Conservation (phyloP, 2,113 vertebrate species). For the Stomatorhinus ivindoensis region DNA sequence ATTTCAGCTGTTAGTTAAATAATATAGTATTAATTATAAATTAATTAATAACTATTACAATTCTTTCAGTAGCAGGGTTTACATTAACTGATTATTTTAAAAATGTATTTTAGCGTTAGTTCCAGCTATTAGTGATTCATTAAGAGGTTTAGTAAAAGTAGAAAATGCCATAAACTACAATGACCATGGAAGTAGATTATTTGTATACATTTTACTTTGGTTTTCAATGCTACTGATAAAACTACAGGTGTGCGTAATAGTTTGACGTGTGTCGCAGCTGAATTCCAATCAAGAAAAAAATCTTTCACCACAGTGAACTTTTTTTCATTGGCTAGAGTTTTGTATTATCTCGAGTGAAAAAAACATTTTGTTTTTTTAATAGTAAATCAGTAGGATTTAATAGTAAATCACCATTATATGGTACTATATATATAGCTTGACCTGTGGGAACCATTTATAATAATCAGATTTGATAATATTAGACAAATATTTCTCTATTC, state of each 20-base stretch:
- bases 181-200: neutral
- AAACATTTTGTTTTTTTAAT: too few relatives aligned
- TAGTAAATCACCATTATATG: neutral
- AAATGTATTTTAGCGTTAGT: constrained; percentile 3
- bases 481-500: neutral
- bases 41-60: neutral
- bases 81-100: neutral
- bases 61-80: neutral
- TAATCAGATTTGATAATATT: neutral
- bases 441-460: neutral
- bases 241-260: neutral
- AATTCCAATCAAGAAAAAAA: neutral
- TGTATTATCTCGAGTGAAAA: neutral
- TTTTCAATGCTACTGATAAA: neutral
- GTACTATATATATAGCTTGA: neutral
- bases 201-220: neutral
- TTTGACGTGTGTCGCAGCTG: neutral
- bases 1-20: neutral
- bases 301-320: neutral
- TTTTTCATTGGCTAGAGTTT: neutral
- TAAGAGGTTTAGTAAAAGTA: neutral
- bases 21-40: neutral
- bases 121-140: neutral
- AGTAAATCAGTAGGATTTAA: too few relatives aligned
- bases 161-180: neutral